These are phyloP conservation scores for Chlorodrepanis virens DNA, from an alignment of 2,113 vertebrate species.

Conservation along the genomic window DNA sequence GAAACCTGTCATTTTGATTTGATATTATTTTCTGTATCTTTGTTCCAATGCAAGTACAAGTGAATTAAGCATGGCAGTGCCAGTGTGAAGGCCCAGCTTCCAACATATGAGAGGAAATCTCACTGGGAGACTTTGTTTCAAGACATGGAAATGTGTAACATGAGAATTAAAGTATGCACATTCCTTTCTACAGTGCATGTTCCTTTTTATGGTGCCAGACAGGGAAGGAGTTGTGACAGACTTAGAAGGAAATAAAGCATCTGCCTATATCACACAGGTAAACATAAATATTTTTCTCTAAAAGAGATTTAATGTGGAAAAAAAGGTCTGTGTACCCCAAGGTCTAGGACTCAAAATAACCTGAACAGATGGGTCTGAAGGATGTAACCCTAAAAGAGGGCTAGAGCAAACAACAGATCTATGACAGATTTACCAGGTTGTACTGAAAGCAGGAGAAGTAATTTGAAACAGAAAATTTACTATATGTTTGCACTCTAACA, in stretches of 20 bases:
- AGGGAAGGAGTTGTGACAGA: neutral
- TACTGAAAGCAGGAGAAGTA: neutral
- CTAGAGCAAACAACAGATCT: neutral
- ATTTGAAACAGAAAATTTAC: neutral
- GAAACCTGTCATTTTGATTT: neutral
- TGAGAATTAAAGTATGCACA: neutral
- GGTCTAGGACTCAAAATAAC: neutral
- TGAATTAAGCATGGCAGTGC: neutral
- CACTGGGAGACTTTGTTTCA: neutral
- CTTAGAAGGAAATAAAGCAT: neutral
- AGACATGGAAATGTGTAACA: neutral
- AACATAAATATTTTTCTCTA: neutral
- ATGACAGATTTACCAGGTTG: neutral
- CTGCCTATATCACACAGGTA: neutral
- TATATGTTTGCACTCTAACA: neutral
- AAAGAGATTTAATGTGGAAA: neutral
- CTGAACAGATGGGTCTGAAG: neutral
- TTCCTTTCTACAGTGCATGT: neutral
- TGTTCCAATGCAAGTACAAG: neutral
- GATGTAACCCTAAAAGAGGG: neutral
- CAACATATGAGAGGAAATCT: neutral
- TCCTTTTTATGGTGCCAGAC: neutral
- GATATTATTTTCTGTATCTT: neutral
- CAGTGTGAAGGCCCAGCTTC: neutral
- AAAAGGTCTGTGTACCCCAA: neutral